These are phyloP conservation scores for Pygocentrus nattereri DNA, from an alignment of 2,797 vertebrate genomes.

Conservation along the genomic window DNA sequence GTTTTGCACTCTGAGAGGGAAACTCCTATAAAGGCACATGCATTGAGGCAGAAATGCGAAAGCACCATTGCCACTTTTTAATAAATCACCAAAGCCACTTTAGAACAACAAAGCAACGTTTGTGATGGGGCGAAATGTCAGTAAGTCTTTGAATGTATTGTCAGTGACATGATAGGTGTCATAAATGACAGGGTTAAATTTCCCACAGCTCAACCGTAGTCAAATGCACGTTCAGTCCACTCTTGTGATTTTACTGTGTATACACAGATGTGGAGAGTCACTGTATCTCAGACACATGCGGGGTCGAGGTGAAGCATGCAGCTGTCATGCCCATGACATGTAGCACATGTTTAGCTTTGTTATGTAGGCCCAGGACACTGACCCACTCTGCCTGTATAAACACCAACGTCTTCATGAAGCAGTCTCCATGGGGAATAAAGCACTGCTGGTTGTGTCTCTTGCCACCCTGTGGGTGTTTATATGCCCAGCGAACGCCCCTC, in stretches of 20 bases:
- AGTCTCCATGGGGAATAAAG: conserved; percentile 19
- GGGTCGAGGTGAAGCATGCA: conserved; percentile 9
- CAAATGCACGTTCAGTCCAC: not conserved
- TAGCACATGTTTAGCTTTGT: conserved; percentile 25
- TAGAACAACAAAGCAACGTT: too few species aligned
- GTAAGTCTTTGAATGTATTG: too few species aligned
- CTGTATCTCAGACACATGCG: not conserved
- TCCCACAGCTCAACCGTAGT: not conserved
- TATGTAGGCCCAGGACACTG: conserved; percentile 34
- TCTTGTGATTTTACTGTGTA: conserved; percentile 16
- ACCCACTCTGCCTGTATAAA: conserved; percentile 32
- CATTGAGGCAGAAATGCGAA: too few species aligned
- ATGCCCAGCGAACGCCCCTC: conserved; percentile 18
- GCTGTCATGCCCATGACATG: conserved; percentile 13
- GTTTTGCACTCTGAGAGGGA: too few species aligned
- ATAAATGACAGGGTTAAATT: not conserved
- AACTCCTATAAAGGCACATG: too few species aligned
- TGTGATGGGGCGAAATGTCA: too few species aligned
- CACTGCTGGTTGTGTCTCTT: not conserved
- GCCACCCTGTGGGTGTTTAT: conserved; percentile 15
- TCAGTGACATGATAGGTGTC: too few species aligned
- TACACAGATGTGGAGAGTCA: conserved; percentile 16
- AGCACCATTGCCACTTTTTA: too few species aligned
- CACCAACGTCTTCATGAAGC: conserved; percentile 35
- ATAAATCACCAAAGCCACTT: too few species aligned